Evolutionary conservation across 2,888 invertebrate genomes (phyloP), one percentile per base, ranked within the genome.

Genomic region (Ornithoptera priamus): DNA sequence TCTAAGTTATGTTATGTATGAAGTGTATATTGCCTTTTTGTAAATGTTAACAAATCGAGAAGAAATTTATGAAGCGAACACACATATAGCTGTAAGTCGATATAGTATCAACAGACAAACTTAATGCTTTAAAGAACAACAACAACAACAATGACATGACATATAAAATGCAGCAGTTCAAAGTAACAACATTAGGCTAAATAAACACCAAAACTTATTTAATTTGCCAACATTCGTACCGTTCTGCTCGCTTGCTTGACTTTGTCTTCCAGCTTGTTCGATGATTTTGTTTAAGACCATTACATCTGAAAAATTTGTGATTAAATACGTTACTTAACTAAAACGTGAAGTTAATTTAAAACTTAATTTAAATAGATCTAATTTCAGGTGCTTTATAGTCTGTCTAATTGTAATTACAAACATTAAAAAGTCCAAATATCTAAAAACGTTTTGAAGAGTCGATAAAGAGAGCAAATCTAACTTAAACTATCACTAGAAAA

Each of bases 281-380:
- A 99, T 97, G 82, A 99, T 98, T 88, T 99, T 98, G 87, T 98
- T 98, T 81, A 99, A 93, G 80, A 98, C 98, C 97, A 98, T 97
- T 74, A 99, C 98, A 94, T 99, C 99, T 99, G 93, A 67, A 94
- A 89, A 22, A 20, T 56, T 20, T 20, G 18, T 56, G 20, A 56
- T 56, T 56, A 56, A n/a, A 56, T 8, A 56, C 10, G 20, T 46
- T 15, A 46, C 46, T 46, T 46, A 46, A 46, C 12, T 46, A 46
- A 46, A 15, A 3, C 7, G 39, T 46, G 30, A 30, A 30, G 30
- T 30, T 30, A 30, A 30, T 30, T 30, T 30, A 30, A 2, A 46
- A 46, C 12, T 46, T 46, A 2, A 39, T 10, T 10, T 2, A 46
- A 15, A 12, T 46, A 12, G 3, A 46, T 15, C 46, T 15, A 15